These are phyloP conservation scores for Eulimnadia texana DNA, from an alignment of 1,140 invertebrate genomes.

Conservation along the genomic window DNA sequence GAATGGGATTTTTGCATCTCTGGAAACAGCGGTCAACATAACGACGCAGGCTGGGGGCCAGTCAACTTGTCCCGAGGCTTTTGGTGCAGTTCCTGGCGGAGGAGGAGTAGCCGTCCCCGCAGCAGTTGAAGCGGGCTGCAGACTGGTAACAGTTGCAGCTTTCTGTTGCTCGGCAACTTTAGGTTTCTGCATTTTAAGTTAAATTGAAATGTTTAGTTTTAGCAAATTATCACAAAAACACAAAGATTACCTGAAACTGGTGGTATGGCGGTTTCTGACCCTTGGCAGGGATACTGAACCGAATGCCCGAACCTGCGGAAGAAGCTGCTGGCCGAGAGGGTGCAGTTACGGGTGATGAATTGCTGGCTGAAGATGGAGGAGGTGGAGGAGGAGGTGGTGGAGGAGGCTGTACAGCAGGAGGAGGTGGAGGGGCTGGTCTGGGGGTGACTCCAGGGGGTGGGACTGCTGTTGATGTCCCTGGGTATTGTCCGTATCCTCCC, in stretches of 20 bases:
- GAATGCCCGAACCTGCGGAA: constrained; percentile 1
- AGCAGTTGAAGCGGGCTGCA: background rate
- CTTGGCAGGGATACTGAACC: constrained; percentile 14
- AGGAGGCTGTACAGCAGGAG: constrained; percentile 12
- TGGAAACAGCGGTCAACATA: constrained; percentile 85
- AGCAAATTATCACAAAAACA: background rate
- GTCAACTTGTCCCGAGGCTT: background rate
- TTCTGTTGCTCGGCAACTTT: constrained; percentile 2
- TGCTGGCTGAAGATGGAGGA: constrained; percentile 1
- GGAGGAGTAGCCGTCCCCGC: background rate
- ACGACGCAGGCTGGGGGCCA: constrained; percentile 26
- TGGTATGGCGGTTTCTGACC: constrained; percentile 3
- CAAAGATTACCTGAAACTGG: background rate
- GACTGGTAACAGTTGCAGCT: background rate
- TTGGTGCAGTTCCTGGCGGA: constrained; percentile 1
- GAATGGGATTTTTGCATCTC: constrained; percentile 67
- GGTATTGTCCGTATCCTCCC: background rate
- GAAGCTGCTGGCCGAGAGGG: constrained; percentile 12
- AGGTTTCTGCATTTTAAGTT: constrained; percentile 7
- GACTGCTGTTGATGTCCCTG: background rate
- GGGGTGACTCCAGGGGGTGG: background rate
- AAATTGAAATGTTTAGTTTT: constrained; percentile 8
- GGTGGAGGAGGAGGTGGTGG: constrained; percentile 16
- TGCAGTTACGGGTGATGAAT: background rate
- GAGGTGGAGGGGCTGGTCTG: constrained; percentile 4